Conservation (phyloP, 2,113 vertebrate species). For the Amazona vittata region DNA sequence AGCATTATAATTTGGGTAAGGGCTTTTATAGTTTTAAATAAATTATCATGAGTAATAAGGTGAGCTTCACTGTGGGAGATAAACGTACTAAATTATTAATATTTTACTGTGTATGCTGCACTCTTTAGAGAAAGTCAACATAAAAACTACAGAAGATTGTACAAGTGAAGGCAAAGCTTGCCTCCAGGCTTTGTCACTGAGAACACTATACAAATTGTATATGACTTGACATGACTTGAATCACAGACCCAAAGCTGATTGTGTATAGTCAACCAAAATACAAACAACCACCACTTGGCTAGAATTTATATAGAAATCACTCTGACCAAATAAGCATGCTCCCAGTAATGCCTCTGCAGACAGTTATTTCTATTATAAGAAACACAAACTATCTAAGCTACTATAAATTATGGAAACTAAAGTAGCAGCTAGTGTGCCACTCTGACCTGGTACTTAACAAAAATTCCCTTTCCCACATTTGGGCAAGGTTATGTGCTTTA, state of each 20-base stretch:
- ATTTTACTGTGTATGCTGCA: not conserved
- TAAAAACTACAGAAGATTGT: not conserved
- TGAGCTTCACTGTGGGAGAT: not conserved
- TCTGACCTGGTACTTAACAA: not conserved
- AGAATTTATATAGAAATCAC: not conserved
- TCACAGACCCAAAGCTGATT: not conserved
- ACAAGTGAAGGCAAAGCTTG: not conserved
- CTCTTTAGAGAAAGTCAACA: not conserved
- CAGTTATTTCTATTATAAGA: not conserved
- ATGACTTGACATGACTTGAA: not conserved
- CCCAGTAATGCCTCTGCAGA: not conserved
- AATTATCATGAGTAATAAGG: not conserved
- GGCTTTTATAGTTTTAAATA: not conserved
- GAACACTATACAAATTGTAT: not conserved
- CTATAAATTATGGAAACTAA: not conserved
- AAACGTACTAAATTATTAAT: not conserved
- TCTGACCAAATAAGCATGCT: not conserved
- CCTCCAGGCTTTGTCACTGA: not conserved
- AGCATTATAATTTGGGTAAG: not conserved
- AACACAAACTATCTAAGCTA: not conserved
- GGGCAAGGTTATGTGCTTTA: constrained; percentile 14
- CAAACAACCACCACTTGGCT: not conserved
- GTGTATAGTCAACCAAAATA: not conserved
- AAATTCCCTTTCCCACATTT: not conserved
- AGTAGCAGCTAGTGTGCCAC: not conserved